These are phyloP conservation scores for Parazoanthus atlanticus DNA, from an alignment of 92 coral and sea anemone species.

Conservation along the genomic window DNA sequence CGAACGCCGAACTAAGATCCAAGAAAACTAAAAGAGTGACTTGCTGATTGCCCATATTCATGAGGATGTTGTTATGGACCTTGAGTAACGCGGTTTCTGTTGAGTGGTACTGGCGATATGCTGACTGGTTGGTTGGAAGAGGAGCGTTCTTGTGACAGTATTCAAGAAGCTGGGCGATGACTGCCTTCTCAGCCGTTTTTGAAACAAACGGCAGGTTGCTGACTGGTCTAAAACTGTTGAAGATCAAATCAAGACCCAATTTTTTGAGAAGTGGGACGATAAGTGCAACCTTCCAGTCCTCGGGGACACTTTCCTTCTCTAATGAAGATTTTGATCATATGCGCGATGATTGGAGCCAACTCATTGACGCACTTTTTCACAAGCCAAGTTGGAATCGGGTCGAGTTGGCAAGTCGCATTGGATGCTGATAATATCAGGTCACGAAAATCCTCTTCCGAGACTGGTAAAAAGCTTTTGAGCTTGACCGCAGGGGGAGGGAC, in stretches of 20 bases:
- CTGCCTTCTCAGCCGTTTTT: conserved; percentile 17
- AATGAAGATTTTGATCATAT: conserved; percentile 34
- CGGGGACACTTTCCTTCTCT: conserved; percentile 13
- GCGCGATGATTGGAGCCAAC: neutral
- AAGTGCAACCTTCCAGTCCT: conserved; percentile 12
- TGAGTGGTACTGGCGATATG: conserved; percentile 38
- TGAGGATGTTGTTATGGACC: conserved; percentile 41
- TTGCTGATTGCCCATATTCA: conserved; percentile 31
- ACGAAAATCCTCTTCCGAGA: conserved; percentile 29
- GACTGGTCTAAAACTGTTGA: conserved; percentile 30
- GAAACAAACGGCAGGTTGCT: conserved; percentile 47
- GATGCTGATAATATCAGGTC: conserved; percentile 19
- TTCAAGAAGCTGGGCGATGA: neutral
- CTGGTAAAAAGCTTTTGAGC: conserved; percentile 19
- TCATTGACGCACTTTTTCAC: conserved; percentile 13
- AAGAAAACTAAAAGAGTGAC: conserved; percentile 44
- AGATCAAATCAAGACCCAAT: neutral
- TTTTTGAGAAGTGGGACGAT: neutral
- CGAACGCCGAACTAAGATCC: neutral
- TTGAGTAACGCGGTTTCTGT: conserved; percentile 37
- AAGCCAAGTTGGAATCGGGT: conserved; percentile 51
- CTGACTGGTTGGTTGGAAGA: conserved; percentile 24
- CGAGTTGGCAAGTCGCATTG: conserved; percentile 44
- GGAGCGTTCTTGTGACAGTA: conserved; percentile 32
- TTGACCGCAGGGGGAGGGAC: conserved; percentile 34